Percentiles rank a stretch among this genome's conserved stretches.
These are phyloP conservation scores for Pseudopodoces humilis DNA, from an alignment of 2,113 vertebrate genomes.

Conservation along the genomic window DNA sequence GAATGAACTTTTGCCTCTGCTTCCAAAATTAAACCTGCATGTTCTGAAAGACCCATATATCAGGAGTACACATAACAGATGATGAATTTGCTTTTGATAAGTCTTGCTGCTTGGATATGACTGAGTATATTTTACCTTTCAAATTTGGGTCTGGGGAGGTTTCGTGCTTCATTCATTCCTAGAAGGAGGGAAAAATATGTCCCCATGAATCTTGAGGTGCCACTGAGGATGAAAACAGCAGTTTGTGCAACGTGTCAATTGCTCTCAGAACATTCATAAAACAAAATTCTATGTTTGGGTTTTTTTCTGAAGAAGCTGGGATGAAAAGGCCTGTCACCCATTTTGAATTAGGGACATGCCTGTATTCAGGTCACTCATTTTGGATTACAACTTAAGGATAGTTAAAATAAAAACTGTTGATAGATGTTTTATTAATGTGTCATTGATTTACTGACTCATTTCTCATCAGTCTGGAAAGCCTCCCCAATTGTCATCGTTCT, in stretches of 20 bases:
- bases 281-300: accelerated
- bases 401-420: not conserved
- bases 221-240: not conserved
- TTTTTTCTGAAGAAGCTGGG: not conserved
- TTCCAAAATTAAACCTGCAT: not conserved
- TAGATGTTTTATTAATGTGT: not conserved
- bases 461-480: not conserved
- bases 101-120: not conserved
- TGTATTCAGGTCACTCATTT: not conserved
- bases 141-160: not conserved
- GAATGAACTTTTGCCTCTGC: not conserved
- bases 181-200: not conserved
- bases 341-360: not conserved
- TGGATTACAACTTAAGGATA: not conserved
- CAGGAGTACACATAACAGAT: not conserved
- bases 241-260: not conserved
- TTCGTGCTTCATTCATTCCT: not conserved
- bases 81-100: not conserved
- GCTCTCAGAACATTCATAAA: not conserved
- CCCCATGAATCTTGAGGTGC: not conserved
- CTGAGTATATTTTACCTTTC: not conserved
- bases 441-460: not conserved
- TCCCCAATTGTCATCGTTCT: accelerated
- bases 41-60: not conserved
- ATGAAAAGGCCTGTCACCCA: not conserved